These are phyloP conservation scores for Acropora yongei DNA, from an alignment of 64 coral and sea anemone genomes.

Conservation along the genomic window DNA sequence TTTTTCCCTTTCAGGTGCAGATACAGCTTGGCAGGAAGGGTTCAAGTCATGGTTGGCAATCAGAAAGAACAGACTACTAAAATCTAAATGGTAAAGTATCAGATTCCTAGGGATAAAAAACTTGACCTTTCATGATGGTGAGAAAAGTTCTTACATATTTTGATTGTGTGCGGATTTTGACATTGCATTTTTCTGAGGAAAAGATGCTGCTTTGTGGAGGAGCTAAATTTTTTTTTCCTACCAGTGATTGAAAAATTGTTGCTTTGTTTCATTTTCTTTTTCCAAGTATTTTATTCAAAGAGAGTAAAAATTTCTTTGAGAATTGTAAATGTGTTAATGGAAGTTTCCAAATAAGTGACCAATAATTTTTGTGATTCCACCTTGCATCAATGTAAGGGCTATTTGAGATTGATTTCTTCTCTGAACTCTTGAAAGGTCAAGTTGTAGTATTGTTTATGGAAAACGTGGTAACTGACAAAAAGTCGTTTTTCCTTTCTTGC, in stretches of 20 bases:
- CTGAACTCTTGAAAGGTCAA: conserved; percentile 42
- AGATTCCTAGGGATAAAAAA: conserved; percentile 33
- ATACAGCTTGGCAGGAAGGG: background rate
- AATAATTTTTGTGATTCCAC: too few species aligned
- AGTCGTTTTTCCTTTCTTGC: conserved; percentile 55
- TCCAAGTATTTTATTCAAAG: too few species aligned
- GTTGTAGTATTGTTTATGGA: conserved; percentile 22
- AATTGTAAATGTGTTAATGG: too few species aligned
- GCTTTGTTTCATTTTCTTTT: too few species aligned
- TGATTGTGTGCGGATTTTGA: too few species aligned
- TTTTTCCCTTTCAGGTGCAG: conserved; percentile 92
- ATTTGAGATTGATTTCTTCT: background rate
- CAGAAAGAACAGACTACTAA: conserved; percentile 47
- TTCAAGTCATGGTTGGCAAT: background rate
- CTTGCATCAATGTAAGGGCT: background rate
- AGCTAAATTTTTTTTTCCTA: too few species aligned
- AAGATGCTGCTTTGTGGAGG: too few species aligned
- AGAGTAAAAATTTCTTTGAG: too few species aligned
- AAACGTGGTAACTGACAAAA: conserved; percentile 45
- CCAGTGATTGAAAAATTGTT: too few species aligned
- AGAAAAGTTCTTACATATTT: background rate
- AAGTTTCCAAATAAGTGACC: too few species aligned
- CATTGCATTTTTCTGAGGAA: too few species aligned
- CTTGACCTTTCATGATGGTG: conserved; percentile 30
- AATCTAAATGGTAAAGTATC: conserved; percentile 53